Percentiles rank a stretch among this genome's conserved stretches.
Conservation (phyloP, 2,113 vertebrate species). For the Lonchura striata region DNA sequence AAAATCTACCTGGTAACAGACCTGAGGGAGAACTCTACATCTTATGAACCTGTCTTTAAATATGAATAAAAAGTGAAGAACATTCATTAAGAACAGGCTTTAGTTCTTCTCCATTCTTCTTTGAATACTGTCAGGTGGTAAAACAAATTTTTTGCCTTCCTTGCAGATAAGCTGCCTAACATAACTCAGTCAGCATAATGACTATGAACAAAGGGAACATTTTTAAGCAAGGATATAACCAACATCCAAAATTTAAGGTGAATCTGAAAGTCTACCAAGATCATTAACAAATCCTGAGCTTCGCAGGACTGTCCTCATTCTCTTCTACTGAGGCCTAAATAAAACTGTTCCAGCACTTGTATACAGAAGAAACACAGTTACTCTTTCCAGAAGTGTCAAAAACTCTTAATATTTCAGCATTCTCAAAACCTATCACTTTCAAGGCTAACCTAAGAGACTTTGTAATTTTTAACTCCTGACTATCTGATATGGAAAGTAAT, state of each 20-base stretch:
- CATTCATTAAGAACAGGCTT: neutral
- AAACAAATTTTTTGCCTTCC: neutral
- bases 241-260: neutral
- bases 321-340: neutral
- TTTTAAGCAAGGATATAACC: neutral
- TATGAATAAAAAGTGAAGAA: neutral
- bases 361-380: neutral
- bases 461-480: neutral
- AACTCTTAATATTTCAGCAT: neutral
- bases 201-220: neutral
- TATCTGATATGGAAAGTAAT: neutral
- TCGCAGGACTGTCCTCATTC: neutral
- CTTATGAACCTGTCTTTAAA: neutral
- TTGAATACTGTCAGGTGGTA: neutral
- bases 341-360: neutral
- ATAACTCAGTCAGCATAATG: neutral
- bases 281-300: neutral
- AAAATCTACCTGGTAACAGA: neutral
- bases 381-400: neutral
- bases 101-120: neutral
- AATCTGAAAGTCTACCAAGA: neutral
- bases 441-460: neutral
- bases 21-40: neutral
- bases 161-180: neutral
- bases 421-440: neutral